Conservation (phyloP, 2,888 invertebrate species). For the Laspeyria flexula region DNA sequence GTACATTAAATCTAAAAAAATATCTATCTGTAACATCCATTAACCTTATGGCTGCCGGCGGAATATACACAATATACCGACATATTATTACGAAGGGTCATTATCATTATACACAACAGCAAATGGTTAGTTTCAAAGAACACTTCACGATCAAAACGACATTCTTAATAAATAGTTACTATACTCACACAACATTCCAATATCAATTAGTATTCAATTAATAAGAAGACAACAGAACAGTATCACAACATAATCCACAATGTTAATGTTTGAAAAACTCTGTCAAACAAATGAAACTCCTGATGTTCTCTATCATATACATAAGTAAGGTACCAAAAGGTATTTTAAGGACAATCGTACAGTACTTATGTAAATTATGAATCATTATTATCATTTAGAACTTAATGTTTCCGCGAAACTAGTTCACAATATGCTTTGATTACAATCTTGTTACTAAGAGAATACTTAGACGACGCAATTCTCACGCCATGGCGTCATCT, state of each 20-base stretch:
- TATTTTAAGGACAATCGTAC: conserved; percentile 53
- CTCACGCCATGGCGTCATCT: no score
- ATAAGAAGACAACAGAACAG: conserved; percentile 10
- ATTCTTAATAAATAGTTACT: conserved; percentile 15
- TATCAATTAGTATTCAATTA: conserved; percentile 51
- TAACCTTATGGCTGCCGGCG: no score
- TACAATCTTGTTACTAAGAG: no score
- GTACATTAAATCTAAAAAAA: no score
- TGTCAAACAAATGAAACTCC: conserved; percentile 29
- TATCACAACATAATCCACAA: conserved; percentile 2
- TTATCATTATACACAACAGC: conserved; percentile 1
- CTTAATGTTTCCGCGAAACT: neutral
- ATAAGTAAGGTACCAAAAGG: conserved; percentile 43
- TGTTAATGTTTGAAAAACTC: conserved; percentile 20
- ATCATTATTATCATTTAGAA: conserved; percentile 22
- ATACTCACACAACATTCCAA: conserved; percentile 39
- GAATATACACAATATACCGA: no score
- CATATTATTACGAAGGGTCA: neutral
- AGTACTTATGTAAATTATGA: conserved; percentile 61
- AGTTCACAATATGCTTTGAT: neutral
- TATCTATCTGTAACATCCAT: no score
- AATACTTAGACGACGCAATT: no score
- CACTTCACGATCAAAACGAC: conserved; percentile 28
- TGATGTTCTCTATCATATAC: conserved; percentile 32
- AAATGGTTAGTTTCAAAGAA: conserved; percentile 27